Evolutionary conservation across 2,113 vertebrate species (phyloP).

Genomic region (Tricholaema leucomelas): DNA sequence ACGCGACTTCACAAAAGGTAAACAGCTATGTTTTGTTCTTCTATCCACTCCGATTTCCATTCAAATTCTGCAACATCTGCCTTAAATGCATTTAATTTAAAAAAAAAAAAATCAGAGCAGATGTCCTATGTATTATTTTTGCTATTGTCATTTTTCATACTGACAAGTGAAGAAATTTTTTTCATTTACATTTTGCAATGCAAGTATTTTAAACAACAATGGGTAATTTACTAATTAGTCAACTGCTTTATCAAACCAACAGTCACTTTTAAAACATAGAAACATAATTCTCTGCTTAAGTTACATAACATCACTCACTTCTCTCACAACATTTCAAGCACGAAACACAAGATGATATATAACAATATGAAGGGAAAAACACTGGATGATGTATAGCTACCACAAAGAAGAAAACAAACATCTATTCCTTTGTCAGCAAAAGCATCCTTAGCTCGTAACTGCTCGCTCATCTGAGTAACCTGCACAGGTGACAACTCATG

Average conservation of each 20-base stretch:
- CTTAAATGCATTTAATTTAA: conserved; percentile 51
- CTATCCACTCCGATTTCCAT: conserved; percentile 23
- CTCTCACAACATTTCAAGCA: conserved; percentile 28
- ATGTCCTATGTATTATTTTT: conserved; percentile 84
- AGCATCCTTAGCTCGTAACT: neutral
- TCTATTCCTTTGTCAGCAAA: neutral
- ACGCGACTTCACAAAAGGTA: conserved; percentile 40
- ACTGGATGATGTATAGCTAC: conserved; percentile 24
- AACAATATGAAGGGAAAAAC: conserved; percentile 33
- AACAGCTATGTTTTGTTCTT: conserved; percentile 45
- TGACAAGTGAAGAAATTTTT: conserved; percentile 79
- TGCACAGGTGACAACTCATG: accelerated
- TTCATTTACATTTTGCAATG: conserved; percentile 84
- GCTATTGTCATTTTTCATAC: conserved; percentile 88
- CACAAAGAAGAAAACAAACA: neutral
- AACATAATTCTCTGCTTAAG: conserved; percentile 44
- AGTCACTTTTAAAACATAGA: conserved; percentile 58
- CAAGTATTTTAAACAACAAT: conserved; percentile 83
- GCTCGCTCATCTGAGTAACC: neutral
- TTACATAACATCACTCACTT: conserved; percentile 66
- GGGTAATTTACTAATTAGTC: conserved; percentile 81
- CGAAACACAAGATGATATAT: conserved; percentile 44
- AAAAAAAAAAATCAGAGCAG: conserved; percentile 78
- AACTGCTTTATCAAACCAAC: conserved; percentile 67
- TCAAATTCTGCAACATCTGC: conserved; percentile 79